Evolutionary conservation across 2,888 invertebrate genomes (phyloP).

Genomic region (Drosophila niveifrons): DNA sequence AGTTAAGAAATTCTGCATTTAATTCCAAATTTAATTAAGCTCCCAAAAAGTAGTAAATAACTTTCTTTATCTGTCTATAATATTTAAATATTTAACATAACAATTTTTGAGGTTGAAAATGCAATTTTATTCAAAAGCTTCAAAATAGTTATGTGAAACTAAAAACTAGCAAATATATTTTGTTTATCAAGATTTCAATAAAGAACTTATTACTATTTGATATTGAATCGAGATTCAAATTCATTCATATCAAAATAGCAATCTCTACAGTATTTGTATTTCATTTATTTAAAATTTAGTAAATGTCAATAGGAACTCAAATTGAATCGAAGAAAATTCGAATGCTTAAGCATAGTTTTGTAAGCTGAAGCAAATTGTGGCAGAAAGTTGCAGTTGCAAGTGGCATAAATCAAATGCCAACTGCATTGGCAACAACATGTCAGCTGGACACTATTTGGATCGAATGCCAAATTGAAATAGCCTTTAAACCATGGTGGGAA

Average conservation of each 20-base stretch:
- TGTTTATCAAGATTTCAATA: too few relatives aligned
- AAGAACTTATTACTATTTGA: too few relatives aligned
- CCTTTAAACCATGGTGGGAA: slow-evolving; percentile 21
- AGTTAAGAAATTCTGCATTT: neutral
- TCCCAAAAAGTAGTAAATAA: too few relatives aligned
- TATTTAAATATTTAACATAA: too few relatives aligned
- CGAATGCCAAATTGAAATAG: slow-evolving; percentile 26
- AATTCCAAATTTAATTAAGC: too few relatives aligned
- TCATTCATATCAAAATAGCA: neutral
- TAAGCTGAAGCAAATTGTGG: slow-evolving; percentile 6
- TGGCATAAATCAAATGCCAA: slow-evolving; percentile 40
- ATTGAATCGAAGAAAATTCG: neutral
- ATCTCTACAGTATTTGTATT: neutral
- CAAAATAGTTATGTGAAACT: too few relatives aligned
- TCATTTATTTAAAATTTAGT: neutral
- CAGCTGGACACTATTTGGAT: slow-evolving; percentile 40
- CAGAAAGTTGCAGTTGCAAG: slow-evolving; percentile 18
- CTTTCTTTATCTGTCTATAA: too few relatives aligned
- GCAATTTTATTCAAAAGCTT: too few relatives aligned
- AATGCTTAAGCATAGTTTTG: neutral
- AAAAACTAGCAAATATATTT: too few relatives aligned
- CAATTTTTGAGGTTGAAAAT: too few relatives aligned
- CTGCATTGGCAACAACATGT: slow-evolving; percentile 34
- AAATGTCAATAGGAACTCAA: neutral
- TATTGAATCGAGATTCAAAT: neutral